phyloP scores from a whole-genome alignment of 1,140 invertebrate species.

The Archegozetes longisetosus region DNA sequence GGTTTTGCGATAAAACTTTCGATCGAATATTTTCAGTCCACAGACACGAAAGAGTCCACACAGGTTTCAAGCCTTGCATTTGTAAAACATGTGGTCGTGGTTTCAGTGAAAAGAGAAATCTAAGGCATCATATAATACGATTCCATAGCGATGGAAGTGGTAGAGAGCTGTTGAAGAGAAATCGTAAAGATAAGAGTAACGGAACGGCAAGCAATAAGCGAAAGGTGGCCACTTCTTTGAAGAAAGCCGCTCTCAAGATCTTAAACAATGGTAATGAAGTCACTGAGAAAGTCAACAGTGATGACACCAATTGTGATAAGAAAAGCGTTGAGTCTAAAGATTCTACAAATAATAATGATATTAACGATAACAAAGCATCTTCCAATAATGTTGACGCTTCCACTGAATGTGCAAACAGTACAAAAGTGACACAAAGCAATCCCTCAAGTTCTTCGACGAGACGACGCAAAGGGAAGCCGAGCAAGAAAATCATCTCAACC shows the following conservation, averaged over 20 bases:
- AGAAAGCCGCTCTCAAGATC: neutral
- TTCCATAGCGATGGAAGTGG: constrained; percentile 29
- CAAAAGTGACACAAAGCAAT: neutral
- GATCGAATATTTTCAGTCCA: constrained; percentile 36
- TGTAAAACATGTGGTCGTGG: constrained; percentile 35
- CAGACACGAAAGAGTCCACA: constrained; percentile 30
- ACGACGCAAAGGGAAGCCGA: constrained; percentile 8
- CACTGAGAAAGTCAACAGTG: neutral
- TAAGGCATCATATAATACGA: constrained; percentile 33
- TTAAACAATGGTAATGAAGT: neutral
- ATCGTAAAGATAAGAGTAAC: constrained; percentile 14
- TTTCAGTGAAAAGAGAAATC: constrained; percentile 32
- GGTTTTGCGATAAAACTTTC: constrained; percentile 37
- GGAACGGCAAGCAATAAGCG: neutral
- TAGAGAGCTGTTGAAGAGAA: constrained; percentile 24
- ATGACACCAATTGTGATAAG: neutral
- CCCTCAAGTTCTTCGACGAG: neutral
- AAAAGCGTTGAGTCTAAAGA: neutral
- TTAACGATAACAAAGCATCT: neutral
- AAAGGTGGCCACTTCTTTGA: neutral
- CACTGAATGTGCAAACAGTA: no score
- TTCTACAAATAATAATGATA: neutral
- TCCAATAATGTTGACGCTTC: neutral
- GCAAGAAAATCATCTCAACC: constrained; percentile 4
- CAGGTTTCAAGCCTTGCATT: constrained; percentile 30